Conservation (phyloP, 1,140 invertebrate species). For the Procambarus clarkii region DNA sequence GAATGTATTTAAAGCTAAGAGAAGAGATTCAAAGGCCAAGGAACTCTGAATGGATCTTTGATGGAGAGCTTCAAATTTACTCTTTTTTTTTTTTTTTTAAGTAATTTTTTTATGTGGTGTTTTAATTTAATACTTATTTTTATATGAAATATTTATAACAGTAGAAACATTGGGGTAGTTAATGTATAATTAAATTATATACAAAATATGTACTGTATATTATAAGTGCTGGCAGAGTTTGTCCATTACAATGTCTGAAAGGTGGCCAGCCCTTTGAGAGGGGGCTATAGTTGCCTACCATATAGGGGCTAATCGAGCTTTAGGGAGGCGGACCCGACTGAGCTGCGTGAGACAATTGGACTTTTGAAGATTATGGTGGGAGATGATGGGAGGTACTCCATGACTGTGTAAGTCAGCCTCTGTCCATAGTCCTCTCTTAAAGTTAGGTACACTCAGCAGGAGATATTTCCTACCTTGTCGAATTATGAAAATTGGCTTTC, state of each 20-base stretch:
- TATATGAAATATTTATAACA: too few species aligned
- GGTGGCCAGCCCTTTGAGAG: slow-evolving; percentile 59
- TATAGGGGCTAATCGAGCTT: slow-evolving; percentile 66
- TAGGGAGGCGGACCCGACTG: slow-evolving; percentile 44
- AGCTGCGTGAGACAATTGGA: slow-evolving; percentile 59
- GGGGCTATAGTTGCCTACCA: slow-evolving; percentile 47
- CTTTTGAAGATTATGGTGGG: slow-evolving; percentile 54
- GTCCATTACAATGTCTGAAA: slow-evolving; percentile 29
- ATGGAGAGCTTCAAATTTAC: not conserved
- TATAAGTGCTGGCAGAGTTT: not conserved
- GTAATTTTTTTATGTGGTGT: too few species aligned
- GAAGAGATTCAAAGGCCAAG: not conserved
- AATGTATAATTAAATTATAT: too few species aligned
- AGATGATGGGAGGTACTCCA: slow-evolving; percentile 26
- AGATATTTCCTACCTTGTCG: slow-evolving; percentile 55
- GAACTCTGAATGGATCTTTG: not conserved
- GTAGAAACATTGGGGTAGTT: too few species aligned
- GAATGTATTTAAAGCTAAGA: slow-evolving; percentile 4
- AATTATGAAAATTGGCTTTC: slow-evolving; percentile 69
- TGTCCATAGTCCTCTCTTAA: slow-evolving; percentile 23
- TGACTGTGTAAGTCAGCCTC: slow-evolving; percentile 32
- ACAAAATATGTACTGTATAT: not conserved
- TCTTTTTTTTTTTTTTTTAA: too few species aligned
- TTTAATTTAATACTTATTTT: too few species aligned
- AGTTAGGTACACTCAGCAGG: slow-evolving; percentile 39